Conservation (phyloP, 2,113 vertebrate genomes). For the Procavia capensis region DNA sequence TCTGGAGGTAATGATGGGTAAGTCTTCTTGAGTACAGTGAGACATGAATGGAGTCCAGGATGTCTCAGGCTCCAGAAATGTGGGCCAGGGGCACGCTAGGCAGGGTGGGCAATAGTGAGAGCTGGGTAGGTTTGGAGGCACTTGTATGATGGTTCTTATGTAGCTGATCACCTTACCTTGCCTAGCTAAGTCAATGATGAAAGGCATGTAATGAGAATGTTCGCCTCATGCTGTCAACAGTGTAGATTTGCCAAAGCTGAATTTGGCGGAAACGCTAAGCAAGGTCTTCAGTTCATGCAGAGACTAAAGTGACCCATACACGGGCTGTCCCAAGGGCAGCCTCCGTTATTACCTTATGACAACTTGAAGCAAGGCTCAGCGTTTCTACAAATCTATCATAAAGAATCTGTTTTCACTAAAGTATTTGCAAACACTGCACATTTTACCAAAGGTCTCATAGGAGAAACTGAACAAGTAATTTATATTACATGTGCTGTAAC, state of each 20-base stretch:
- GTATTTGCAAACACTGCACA: not conserved
- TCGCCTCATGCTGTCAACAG: not conserved
- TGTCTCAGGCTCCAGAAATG: not conserved
- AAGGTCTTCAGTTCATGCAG: not conserved
- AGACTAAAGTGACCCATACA: not conserved
- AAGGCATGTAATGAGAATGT: not conserved
- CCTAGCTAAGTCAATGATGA: not conserved
- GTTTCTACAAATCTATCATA: not conserved
- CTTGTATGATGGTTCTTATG: not conserved
- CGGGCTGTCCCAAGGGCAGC: not conserved
- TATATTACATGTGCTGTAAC: not conserved
- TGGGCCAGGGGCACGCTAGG: not conserved
- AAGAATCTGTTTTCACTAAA: not conserved
- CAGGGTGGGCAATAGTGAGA: not conserved
- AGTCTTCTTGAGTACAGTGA: not conserved
- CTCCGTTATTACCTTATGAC: not conserved
- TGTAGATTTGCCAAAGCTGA: not conserved
- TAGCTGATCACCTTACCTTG: not conserved
- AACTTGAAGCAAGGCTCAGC: not conserved
- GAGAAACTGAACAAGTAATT: not conserved
- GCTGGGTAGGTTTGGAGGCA: not conserved
- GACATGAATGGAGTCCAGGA: not conserved
- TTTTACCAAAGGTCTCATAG: constrained; percentile 47
- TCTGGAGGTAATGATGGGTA: not conserved
- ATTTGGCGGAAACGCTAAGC: not conserved